Conservation (phyloP, 1,140 invertebrate species). For the Rhynchophorus ferrugineus region DNA sequence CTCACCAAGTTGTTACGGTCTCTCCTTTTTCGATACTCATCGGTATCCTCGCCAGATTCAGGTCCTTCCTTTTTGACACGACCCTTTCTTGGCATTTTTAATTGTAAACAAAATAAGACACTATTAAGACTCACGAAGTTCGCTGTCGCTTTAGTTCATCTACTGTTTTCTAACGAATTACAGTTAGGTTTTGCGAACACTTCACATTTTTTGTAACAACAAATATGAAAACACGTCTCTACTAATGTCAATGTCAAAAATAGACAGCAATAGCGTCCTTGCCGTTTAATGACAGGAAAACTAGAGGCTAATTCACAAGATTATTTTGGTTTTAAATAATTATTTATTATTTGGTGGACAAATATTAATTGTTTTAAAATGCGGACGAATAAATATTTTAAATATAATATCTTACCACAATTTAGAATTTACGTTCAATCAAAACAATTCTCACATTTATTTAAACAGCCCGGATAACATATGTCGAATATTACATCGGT, state of each 20-base stretch:
- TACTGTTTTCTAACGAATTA: not conserved
- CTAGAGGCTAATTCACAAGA: too few species aligned
- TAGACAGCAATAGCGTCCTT: too few species aligned
- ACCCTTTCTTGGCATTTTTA: slow-evolving; percentile 34
- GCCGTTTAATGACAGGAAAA: too few species aligned
- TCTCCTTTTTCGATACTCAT: slow-evolving; percentile 71
- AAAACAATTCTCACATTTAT: too few species aligned
- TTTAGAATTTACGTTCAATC: too few species aligned
- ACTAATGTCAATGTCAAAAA: not conserved
- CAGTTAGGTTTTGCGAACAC: not conserved
- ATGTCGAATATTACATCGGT: too few species aligned
- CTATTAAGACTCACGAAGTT: not conserved
- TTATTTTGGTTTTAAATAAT: too few species aligned
- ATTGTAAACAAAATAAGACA: not conserved
- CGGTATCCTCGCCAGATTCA: slow-evolving; percentile 56
- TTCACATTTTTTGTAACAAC: not conserved
- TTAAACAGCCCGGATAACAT: too few species aligned
- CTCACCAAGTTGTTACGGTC: slow-evolving; percentile 77
- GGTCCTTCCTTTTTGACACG: slow-evolving; percentile 32
- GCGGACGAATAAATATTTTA: too few species aligned
- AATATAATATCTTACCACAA: too few species aligned
- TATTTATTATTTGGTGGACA: too few species aligned
- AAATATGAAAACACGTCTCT: not conserved
- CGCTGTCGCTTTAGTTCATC: not conserved
- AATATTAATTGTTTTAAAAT: too few species aligned